phyloP scores from a whole-genome alignment of 2,113 vertebrate genomes.

The Corythornis cristatus region DNA sequence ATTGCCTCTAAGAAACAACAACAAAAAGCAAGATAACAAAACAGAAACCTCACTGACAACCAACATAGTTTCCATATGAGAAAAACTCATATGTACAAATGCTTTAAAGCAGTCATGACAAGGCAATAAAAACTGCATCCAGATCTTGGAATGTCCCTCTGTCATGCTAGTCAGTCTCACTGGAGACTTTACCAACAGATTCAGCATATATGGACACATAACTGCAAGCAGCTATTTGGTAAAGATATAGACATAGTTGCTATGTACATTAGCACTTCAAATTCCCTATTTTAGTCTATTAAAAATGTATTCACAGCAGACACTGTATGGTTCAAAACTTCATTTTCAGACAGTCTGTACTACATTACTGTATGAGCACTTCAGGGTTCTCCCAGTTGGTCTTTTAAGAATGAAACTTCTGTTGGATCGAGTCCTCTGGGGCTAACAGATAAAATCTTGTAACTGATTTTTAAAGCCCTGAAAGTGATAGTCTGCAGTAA shows the following conservation, averaged over 20 bases:
- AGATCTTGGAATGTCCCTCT: not conserved
- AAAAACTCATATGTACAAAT: not conserved
- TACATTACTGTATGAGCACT: not conserved
- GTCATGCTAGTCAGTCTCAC: not conserved
- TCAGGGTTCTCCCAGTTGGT: not conserved
- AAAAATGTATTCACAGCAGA: not conserved
- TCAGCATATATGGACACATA: not conserved
- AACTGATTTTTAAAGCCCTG: not conserved
- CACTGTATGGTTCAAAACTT: not conserved
- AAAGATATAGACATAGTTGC: not conserved
- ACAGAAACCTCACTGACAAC: slow-evolving; percentile 2
- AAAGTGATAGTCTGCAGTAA: not conserved
- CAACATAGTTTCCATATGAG: slow-evolving; percentile 9
- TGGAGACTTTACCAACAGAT: not conserved
- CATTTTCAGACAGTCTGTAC: not conserved
- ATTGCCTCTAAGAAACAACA: not conserved
- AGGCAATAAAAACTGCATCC: not conserved
- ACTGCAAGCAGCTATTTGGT: not conserved
- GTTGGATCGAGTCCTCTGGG: not conserved
- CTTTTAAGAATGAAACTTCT: not conserved
- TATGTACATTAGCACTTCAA: not conserved
- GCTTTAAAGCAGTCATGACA: not conserved
- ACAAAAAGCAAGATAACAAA: not conserved
- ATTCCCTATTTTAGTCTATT: not conserved
- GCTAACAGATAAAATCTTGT: not conserved